Conservation (phyloP, 2,888 invertebrate species). For the Cheilosia impressa region DNA sequence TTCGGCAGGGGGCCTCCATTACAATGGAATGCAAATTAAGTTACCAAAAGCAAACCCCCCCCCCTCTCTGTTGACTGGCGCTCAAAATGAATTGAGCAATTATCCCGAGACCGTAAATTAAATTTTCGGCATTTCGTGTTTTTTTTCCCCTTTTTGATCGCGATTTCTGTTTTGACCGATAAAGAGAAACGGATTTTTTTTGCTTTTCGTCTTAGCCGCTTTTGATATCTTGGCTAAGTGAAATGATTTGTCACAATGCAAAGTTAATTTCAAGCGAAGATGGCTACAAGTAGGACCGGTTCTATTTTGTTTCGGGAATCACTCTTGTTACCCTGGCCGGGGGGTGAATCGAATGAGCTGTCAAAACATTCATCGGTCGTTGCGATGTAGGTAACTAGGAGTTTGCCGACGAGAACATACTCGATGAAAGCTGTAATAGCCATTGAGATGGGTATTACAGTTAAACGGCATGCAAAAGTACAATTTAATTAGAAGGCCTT, state of each 20-base stretch:
- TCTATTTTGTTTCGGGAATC: neutral
- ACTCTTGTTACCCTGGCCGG: slow-evolving; percentile 3
- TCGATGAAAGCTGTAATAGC: slow-evolving; percentile 48
- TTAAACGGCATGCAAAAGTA: slow-evolving; percentile 23
- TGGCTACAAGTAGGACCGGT: slow-evolving; percentile 7
- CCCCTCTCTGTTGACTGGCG: slow-evolving; percentile 1
- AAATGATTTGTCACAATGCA: slow-evolving; percentile 56
- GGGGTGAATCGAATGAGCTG: slow-evolving; percentile 47
- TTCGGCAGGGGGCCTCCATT: neutral
- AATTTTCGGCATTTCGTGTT: slow-evolving; percentile 14
- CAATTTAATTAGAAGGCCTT: slow-evolving; percentile 52
- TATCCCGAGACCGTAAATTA: slow-evolving; percentile 1
- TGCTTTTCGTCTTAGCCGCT: slow-evolving; percentile 20
- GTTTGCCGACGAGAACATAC: slow-evolving; percentile 29
- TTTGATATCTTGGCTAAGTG: slow-evolving; percentile 30
- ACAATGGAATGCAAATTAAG: slow-evolving; percentile 44
- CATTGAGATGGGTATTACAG: slow-evolving; percentile 28
- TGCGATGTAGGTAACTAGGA: slow-evolving; percentile 16
- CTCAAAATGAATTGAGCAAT: slow-evolving; percentile 3
- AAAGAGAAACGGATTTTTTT: neutral
- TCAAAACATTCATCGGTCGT: slow-evolving; percentile 51
- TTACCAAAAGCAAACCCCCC: slow-evolving; percentile 24
- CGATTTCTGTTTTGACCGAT: neutral
- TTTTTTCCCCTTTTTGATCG: neutral
- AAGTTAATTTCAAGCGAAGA: slow-evolving; percentile 12